phyloP scores from a whole-genome alignment of 2,888 invertebrate genomes.

The Callosobruchus maculatus region DNA sequence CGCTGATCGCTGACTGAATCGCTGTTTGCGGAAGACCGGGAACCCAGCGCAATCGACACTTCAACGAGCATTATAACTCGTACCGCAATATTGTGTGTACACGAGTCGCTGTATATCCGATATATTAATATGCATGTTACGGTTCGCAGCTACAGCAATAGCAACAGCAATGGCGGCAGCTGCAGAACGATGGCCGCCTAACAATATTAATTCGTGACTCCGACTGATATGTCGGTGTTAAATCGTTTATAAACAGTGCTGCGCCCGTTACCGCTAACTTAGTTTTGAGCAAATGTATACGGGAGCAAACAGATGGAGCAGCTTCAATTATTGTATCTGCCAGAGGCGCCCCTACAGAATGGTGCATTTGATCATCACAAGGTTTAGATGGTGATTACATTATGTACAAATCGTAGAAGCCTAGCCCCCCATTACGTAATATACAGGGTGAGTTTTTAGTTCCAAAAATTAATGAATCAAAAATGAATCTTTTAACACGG shows the following conservation, averaged over 20 bases:
- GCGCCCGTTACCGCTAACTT: conserved; percentile 30
- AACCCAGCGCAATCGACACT: background rate
- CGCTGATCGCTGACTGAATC: background rate
- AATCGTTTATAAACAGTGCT: conserved; percentile 36
- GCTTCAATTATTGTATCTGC: conserved; percentile 9
- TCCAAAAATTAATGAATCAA: too few species aligned
- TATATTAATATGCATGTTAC: background rate
- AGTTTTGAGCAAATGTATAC: conserved; percentile 33
- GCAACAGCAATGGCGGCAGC: background rate
- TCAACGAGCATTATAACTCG: background rate
- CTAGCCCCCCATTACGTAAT: too few species aligned
- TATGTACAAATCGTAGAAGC: too few species aligned
- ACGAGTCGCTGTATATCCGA: background rate
- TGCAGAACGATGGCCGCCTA: background rate
- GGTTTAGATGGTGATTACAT: too few species aligned
- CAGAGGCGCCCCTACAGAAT: too few species aligned
- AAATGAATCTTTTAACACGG: too few species aligned
- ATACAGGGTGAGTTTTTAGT: too few species aligned
- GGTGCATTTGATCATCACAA: too few species aligned
- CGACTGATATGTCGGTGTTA: conserved; percentile 5
- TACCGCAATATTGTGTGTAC: background rate
- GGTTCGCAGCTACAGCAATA: too few species aligned
- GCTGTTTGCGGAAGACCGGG: background rate
- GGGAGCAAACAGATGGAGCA: conserved; percentile 28
- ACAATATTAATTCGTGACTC: background rate